Conservation (phyloP, 2,797 vertebrate species). For the Babyrousa celebensis region DNA sequence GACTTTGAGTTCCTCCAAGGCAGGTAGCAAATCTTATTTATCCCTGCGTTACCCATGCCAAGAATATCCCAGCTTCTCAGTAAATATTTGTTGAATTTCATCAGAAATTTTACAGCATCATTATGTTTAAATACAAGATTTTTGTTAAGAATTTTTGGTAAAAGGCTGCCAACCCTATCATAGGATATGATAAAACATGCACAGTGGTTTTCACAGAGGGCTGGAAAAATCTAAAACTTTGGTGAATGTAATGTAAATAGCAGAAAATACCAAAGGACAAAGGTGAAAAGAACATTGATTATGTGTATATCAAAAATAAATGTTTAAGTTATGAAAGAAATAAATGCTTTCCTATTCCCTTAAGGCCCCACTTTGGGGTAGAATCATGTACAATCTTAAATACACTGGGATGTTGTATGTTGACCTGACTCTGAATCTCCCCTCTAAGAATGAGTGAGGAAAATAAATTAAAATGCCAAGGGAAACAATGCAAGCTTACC, state of each 20-base stretch:
- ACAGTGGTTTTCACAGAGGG: background rate
- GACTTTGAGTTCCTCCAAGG: conserved; percentile 48
- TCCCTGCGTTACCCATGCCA: background rate
- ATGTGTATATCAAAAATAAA: conserved; percentile 18
- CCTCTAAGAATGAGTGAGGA: background rate
- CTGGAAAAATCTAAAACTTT: conserved; percentile 24
- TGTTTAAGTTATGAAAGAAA: conserved; percentile 6
- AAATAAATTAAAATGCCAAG: background rate
- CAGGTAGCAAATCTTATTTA: background rate
- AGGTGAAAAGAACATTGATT: conserved; percentile 30
- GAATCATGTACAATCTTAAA: background rate
- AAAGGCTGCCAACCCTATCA: background rate
- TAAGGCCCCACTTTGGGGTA: background rate
- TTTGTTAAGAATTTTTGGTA: conserved; percentile 41
- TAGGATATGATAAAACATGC: background rate
- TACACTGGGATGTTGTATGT: background rate
- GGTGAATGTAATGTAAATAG: background rate
- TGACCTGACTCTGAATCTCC: background rate
- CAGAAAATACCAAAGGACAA: conserved; percentile 23
- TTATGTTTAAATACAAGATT: conserved; percentile 43
- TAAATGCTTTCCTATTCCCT: background rate
- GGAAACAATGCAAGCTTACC: background rate
- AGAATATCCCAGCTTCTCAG: conserved; percentile 30
- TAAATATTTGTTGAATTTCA: conserved; percentile 51
- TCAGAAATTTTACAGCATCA: conserved; percentile 27